Evolutionary conservation across 2,113 vertebrate species (phyloP).

Genomic region (Sinosuthora webbiana): DNA sequence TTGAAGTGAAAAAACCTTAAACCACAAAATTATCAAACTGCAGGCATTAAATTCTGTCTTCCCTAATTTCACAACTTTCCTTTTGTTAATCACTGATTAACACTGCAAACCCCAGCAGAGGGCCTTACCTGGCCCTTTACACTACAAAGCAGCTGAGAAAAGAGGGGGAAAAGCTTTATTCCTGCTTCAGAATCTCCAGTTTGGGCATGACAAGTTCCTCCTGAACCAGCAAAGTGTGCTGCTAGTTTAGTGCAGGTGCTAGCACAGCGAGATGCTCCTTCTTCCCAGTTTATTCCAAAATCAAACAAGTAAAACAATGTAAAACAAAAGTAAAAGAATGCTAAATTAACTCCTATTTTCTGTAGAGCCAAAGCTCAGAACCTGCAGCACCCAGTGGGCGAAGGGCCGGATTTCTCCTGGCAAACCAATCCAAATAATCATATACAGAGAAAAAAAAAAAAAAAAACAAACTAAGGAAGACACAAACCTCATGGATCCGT

Average conservation of each 20-base stretch:
- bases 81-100: not conserved
- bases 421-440: not conserved
- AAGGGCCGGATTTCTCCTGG: not conserved
- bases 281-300: not conserved
- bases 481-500: not conserved
- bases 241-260: not conserved
- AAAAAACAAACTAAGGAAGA: not conserved
- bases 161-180: not conserved
- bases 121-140: not conserved
- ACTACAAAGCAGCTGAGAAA: not conserved
- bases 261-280: not conserved
- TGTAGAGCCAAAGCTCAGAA: not conserved
- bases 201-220: not conserved
- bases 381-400: not conserved
- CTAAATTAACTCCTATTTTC: not conserved
- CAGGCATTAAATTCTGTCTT: not conserved
- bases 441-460: not conserved
- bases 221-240: not conserved
- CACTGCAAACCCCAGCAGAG: not conserved
- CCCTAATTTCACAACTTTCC: not conserved
- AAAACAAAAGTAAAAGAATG: not conserved
- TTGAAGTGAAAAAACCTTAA: not conserved
- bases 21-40: not conserved
- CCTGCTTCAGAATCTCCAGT: not conserved
- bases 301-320: too few relatives aligned